These are phyloP conservation scores for Delphinapterus leucas DNA, from an alignment of 2,113 vertebrate species.

Conservation along the genomic window DNA sequence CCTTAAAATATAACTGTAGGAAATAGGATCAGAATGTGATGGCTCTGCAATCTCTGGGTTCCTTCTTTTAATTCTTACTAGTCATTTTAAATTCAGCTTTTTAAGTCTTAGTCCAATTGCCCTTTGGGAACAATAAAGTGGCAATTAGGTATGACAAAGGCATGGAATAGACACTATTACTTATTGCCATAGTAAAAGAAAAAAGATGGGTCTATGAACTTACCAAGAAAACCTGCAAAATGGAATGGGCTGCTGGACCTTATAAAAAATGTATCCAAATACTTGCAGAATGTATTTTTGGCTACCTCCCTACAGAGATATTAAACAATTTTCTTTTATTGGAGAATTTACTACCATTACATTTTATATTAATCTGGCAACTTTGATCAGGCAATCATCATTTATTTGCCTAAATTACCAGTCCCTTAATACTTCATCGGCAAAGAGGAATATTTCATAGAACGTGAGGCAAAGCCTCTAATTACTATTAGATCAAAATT, in stretches of 20 bases:
- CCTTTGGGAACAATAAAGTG: constrained; percentile 83
- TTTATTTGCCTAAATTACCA: constrained; percentile 76
- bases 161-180: constrained; percentile 76
- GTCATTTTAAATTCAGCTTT: constrained; percentile 82
- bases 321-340: constrained; percentile 64
- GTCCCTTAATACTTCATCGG: constrained; percentile 55
- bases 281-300: constrained; percentile 75
- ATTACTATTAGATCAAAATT: constrained; percentile 67
- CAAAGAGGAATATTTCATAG: constrained; percentile 59
- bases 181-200: constrained; percentile 81
- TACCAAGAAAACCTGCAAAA: constrained; percentile 68
- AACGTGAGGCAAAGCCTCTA: constrained; percentile 38
- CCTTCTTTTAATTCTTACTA: constrained; percentile 76
- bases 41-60: constrained; percentile 73
- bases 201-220: constrained; percentile 77
- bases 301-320: constrained; percentile 66
- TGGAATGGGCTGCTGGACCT: constrained; percentile 55
- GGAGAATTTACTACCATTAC: constrained; percentile 55
- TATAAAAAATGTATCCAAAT: constrained; percentile 73
- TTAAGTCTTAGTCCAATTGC: constrained; percentile 77
- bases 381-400: constrained; percentile 71
- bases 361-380: constrained; percentile 74
- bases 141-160: constrained; percentile 82
- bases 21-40: constrained; percentile 72
- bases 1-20: constrained; percentile 74